Conservation (phyloP, 2,113 vertebrate species). For the Chauna torquata region DNA sequence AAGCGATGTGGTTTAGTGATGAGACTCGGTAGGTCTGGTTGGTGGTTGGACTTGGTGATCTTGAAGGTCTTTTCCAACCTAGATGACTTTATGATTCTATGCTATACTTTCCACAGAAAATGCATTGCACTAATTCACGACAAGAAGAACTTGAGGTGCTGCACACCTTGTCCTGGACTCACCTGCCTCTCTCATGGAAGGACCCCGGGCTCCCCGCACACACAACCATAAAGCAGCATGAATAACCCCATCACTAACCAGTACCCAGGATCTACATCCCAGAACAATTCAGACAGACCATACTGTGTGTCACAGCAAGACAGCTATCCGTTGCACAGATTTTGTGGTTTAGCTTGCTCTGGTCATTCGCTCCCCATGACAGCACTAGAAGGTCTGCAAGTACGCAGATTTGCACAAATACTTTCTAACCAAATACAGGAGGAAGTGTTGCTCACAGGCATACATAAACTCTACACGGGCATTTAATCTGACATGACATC, state of each 20-base stretch:
- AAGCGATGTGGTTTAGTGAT: background rate
- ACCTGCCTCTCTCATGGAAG: background rate
- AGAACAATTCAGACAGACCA: background rate
- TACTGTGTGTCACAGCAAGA: background rate
- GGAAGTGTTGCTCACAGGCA: background rate
- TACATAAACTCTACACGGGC: background rate
- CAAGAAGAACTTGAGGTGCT: background rate
- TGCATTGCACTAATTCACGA: rapidly evolving
- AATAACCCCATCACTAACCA: background rate
- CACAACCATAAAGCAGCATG: rapidly evolving
- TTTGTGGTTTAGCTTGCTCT: background rate
- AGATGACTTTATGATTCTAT: background rate
- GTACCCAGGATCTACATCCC: rapidly evolving
- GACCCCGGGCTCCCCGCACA: rapidly evolving
- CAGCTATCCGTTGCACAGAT: background rate
- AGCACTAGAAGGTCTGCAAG: background rate
- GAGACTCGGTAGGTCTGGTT: background rate
- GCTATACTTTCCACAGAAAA: background rate
- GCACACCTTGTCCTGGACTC: background rate
- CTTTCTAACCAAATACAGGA: background rate
- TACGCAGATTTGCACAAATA: background rate
- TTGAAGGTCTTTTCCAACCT: background rate
- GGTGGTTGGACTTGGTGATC: background rate
- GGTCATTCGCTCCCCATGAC: background rate
- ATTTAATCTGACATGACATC: constrained; percentile 19